A percentile compares a stretch with the other conserved stretches of the same genome.
phyloP scores from a whole-genome alignment of 2,888 invertebrate genomes.

The Acleris laterana region DNA sequence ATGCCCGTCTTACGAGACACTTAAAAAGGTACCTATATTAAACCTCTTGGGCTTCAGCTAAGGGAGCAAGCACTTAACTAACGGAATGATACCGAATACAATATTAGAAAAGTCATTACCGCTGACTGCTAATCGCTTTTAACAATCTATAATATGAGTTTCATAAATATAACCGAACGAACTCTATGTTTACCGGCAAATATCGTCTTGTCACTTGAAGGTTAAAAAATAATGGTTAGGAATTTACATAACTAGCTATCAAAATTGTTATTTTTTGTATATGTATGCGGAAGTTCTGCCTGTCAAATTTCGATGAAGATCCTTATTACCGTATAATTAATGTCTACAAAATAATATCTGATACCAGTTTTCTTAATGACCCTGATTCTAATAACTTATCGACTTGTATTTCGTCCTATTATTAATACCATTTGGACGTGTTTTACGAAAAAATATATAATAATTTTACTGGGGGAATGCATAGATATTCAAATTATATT shows the following conservation, averaged over 20 bases:
- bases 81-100: neutral
- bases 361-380: conserved; percentile 17
- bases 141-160: no score
- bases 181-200: no score
- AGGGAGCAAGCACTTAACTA: conserved; percentile 28
- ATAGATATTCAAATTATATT: no score
- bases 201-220: no score
- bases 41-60: conserved; percentile 52
- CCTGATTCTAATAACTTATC: conserved; percentile 4
- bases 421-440: conserved; percentile 28
- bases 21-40: conserved; percentile 53
- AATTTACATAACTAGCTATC: no score
- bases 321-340: conserved; percentile 1
- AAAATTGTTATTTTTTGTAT: neutral
- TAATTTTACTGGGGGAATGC: no score
- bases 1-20: conserved; percentile 43
- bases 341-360: neutral
- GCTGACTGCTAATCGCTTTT: no score
- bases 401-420: conserved; percentile 3
- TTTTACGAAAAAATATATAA: neutral
- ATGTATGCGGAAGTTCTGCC: neutral
- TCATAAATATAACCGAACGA: no score
- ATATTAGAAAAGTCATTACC: neutral
- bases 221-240: no score
- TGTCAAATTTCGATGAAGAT: neutral